These are phyloP conservation scores for Zeuzera pyrina DNA, from an alignment of 2,888 invertebrate species.

Conservation along the genomic window DNA sequence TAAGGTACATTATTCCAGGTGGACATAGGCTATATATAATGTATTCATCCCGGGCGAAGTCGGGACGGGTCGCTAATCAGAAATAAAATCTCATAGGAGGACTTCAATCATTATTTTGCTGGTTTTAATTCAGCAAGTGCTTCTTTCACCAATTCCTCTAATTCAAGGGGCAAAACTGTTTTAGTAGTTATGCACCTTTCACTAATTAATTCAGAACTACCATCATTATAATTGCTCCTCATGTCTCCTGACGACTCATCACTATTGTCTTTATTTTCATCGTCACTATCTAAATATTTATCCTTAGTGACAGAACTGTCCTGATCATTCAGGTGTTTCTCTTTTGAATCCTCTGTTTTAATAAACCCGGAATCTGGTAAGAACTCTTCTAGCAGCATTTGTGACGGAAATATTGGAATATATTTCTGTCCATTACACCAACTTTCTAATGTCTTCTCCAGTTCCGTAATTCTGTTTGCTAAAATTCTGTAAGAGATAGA, in stretches of 20 bases:
- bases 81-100: too few species aligned
- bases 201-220: conserved; percentile 13
- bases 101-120: conserved; percentile 1
- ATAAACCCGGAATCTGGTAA: conserved; percentile 48
- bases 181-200: conserved; percentile 42
- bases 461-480: conserved; percentile 85
- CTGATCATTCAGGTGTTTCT: conserved; percentile 26
- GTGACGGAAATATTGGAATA: conserved; percentile 74
- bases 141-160: conserved; percentile 75
- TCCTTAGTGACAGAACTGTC: conserved; percentile 25
- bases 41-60: too few species aligned
- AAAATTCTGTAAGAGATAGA: conserved; percentile 86
- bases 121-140: conserved; percentile 80
- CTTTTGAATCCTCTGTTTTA: conserved; percentile 41
- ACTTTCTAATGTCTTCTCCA: conserved; percentile 82
- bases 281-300: conserved; percentile 47
- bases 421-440: conserved; percentile 68
- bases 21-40: too few species aligned
- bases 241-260: conserved; percentile 26
- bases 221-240: conserved; percentile 22
- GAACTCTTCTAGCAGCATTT: conserved; percentile 75
- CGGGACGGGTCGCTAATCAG: too few species aligned
- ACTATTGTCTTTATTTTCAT: conserved; percentile 36
- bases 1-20: too few species aligned
- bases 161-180: conserved; percentile 71